Evolutionary conservation across 2,797 vertebrate species (phyloP).

Genomic region (Pygocentrus nattereri): DNA sequence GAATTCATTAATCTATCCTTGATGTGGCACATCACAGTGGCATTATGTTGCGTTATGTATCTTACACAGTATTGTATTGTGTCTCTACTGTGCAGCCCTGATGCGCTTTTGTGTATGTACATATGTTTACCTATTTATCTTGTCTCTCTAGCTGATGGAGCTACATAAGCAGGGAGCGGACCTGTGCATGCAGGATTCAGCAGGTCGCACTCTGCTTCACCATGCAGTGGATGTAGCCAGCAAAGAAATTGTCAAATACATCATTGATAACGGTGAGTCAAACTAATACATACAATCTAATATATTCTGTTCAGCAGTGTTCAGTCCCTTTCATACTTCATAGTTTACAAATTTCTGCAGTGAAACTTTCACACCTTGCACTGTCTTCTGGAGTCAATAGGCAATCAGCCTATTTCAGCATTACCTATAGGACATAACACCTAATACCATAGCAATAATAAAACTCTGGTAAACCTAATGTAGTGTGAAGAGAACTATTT

Average conservation of each 20-base stretch:
- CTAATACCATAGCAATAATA: too few species aligned
- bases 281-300: slow-evolving; percentile 3
- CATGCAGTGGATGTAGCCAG: slow-evolving; percentile 87
- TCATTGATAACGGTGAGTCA: slow-evolving; percentile 88
- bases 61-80: not conserved
- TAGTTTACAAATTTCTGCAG: not conserved
- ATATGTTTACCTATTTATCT: slow-evolving; percentile 6
- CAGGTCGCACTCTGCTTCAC: slow-evolving; percentile 87
- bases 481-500: not conserved
- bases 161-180: slow-evolving; percentile 86
- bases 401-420: too few species aligned
- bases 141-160: slow-evolving; percentile 83
- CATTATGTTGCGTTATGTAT: too few species aligned
- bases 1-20: too few species aligned
- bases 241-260: slow-evolving; percentile 93
- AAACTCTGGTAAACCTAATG: too few species aligned
- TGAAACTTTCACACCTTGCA: not conserved
- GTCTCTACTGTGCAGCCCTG: not conserved
- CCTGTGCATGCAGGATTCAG: slow-evolving; percentile 81
- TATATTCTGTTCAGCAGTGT: not conserved
- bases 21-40: too few species aligned
- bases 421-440: not conserved
- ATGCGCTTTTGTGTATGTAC: too few species aligned
- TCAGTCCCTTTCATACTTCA: not conserved
- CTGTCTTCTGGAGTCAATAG: not conserved